Conservation (phyloP, 2,797 vertebrate genomes). For the Spinus olivaceus region DNA sequence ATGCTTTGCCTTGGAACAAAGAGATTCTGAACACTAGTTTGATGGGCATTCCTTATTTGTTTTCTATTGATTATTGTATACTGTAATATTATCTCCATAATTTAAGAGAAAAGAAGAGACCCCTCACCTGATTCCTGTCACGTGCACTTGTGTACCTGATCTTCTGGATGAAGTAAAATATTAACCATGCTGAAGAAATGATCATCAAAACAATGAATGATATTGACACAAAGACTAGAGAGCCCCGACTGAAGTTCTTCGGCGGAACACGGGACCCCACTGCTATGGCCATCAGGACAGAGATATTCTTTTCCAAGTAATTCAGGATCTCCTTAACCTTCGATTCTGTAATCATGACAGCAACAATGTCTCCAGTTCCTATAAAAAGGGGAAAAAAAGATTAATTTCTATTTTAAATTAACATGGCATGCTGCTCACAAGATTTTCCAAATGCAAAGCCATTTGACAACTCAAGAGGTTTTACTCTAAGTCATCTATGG, state of each 20-base stretch:
- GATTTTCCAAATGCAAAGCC: neutral
- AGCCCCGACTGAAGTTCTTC: conserved; percentile 90
- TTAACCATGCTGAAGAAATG: conserved; percentile 95
- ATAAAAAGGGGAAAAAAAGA: conserved; percentile 31
- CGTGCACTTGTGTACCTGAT: conserved; percentile 91
- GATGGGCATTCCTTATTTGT: neutral
- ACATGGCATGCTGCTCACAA: neutral
- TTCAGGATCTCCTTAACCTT: conserved; percentile 91
- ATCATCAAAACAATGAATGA: conserved; percentile 98
- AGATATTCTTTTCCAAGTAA: conserved; percentile 91
- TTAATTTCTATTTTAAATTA: conserved; percentile 19
- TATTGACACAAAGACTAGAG: conserved; percentile 95
- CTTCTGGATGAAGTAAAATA: conserved; percentile 99
- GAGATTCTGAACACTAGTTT: neutral
- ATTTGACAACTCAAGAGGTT: neutral
- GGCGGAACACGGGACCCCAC: conserved; percentile 84
- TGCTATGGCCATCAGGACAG: conserved; percentile 87
- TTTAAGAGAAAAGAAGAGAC: neutral
- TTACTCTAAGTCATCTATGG: neutral
- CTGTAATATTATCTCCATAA: neutral
- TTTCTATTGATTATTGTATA: neutral
- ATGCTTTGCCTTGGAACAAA: neutral
- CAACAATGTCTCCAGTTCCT: conserved; percentile 95
- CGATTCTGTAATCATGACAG: conserved; percentile 94
- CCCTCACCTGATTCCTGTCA: conserved; percentile 91